A percentile compares a stretch with the other conserved stretches of the same genome.
phyloP scores from a whole-genome alignment of 64 coral and sea anemone genomes.

The Porites australiensis region DNA sequence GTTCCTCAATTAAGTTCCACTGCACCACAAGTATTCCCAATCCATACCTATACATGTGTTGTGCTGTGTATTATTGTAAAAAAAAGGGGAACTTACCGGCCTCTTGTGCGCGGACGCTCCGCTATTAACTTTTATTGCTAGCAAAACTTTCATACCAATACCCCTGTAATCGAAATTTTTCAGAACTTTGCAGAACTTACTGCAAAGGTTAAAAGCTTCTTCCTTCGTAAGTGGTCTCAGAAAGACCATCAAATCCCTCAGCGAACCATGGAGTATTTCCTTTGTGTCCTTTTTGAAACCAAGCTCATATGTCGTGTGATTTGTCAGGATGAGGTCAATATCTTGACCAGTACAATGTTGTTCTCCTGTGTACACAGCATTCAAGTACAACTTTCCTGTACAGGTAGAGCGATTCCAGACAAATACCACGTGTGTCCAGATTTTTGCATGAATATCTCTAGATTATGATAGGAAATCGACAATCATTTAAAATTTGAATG shows the following conservation, averaged over 20 bases:
- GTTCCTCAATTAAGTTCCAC: background rate
- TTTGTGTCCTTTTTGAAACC: conserved; percentile 79
- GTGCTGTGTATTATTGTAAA: background rate
- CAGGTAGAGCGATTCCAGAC: conserved; percentile 40
- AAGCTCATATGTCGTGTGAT: conserved; percentile 73
- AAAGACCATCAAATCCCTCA: conserved; percentile 77
- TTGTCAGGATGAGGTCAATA: conserved; percentile 52
- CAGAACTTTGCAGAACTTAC: conserved; percentile 69
- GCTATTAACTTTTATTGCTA: no score
- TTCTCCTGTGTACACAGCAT: background rate
- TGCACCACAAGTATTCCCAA: background rate
- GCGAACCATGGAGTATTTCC: conserved; percentile 47
- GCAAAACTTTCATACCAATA: no score
- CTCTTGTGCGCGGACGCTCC: no score
- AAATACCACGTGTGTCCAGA: conserved; percentile 28
- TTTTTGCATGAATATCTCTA: background rate
- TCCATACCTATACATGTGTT: background rate
- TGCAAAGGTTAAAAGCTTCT: conserved; percentile 36
- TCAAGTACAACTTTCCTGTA: conserved; percentile 11
- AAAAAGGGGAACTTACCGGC: no score
- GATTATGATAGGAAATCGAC: no score
- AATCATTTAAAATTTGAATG: no score
- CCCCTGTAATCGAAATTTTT: no score
- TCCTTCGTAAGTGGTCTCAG: background rate
- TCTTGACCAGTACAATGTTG: background rate